Evolutionary conservation across 1,140 invertebrate species (phyloP), one percentile per base, ranked within the genome.

Genomic region (Caenorhabditis brenneri): DNA sequence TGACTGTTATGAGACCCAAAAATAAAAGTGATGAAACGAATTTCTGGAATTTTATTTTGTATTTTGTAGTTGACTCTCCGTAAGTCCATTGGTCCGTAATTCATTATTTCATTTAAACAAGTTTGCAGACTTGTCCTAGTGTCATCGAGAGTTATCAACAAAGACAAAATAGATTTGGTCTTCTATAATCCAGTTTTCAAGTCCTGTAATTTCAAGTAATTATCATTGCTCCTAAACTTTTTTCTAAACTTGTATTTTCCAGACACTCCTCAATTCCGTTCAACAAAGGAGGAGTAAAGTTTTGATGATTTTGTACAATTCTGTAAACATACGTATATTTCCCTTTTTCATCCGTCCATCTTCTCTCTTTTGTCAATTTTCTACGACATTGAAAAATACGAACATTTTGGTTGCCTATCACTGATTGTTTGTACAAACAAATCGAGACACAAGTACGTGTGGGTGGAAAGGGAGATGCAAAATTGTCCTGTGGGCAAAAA

Each of bases 341-440:
- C 16, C 2, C 16, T 33, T 33, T 5, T 36, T 65, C 58, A 6
- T 10, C 36, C 22, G 16, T 24, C 24, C 53, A 42, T 42, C 7
- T n/a, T n/a, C n/a, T n/a, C n/a, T n/a, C n/a, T n/a, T n/a, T n/a
- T n/a, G n/a, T n/a, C n/a, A n/a, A n/a, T n/a, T 55, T 74, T 42
- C 22, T 74, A n/a, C 36, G 33, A 74, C 65, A 39, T 33, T n/a
- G 19, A 65, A 65, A 65, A 7, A 42, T 24, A 74, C 65, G 65
- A 74, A 74, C 33, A 29, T 42, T 74, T 74, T 74, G 65, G 65
- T 74, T 74, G 65, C 65, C 65, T 74, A 74, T 74, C 65, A 74
- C 65, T 74, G 65, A 74, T 74, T 74, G 65, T 74, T 74, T 74
- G 65, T 42, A 46, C n/a, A 74, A 33, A 74, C 19, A n/a, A n/a